phyloP scores from a whole-genome alignment of 2,888 invertebrate species.

The Tiliacea aurago region DNA sequence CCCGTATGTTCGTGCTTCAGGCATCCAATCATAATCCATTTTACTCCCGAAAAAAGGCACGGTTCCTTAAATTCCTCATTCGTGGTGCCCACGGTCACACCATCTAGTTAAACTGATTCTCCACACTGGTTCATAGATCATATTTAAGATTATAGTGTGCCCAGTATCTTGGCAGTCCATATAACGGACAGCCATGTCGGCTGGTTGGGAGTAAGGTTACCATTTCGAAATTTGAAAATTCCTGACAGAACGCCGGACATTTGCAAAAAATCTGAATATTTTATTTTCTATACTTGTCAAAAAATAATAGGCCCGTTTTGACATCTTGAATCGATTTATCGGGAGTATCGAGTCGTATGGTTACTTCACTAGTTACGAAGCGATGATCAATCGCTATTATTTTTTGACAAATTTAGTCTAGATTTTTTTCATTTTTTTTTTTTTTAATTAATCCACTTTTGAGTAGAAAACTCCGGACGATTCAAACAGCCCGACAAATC shows the following conservation, averaged over 20 bases:
- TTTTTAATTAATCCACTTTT: too few relatives aligned
- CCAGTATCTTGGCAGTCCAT: not conserved
- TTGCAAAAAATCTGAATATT: not conserved
- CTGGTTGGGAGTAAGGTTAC: not conserved
- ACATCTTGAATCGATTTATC: too few relatives aligned
- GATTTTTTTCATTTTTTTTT: too few relatives aligned
- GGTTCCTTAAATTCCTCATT: slow-evolving; percentile 54
- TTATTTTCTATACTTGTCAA: not conserved
- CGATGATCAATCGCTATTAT: too few relatives aligned
- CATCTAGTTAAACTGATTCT: slow-evolving; percentile 52
- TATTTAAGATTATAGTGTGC: slow-evolving; percentile 31
- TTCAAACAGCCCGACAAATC: not conserved
- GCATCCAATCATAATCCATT: slow-evolving; percentile 20
- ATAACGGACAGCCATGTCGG: not conserved
- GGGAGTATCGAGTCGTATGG: too few relatives aligned
- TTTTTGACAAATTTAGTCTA: too few relatives aligned
- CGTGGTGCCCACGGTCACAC: slow-evolving; percentile 34
- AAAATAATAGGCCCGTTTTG: too few relatives aligned
- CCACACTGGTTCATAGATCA: slow-evolving; percentile 45
- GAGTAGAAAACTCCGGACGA: not conserved
- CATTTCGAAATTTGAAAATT: not conserved
- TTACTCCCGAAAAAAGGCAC: slow-evolving; percentile 8
- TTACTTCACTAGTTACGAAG: too few relatives aligned
- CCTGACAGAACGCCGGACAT: not conserved
- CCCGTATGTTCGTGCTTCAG: not conserved